phyloP scores from a whole-genome alignment of 2,797 vertebrate genomes.

The Gephyroberyx darwinii region DNA sequence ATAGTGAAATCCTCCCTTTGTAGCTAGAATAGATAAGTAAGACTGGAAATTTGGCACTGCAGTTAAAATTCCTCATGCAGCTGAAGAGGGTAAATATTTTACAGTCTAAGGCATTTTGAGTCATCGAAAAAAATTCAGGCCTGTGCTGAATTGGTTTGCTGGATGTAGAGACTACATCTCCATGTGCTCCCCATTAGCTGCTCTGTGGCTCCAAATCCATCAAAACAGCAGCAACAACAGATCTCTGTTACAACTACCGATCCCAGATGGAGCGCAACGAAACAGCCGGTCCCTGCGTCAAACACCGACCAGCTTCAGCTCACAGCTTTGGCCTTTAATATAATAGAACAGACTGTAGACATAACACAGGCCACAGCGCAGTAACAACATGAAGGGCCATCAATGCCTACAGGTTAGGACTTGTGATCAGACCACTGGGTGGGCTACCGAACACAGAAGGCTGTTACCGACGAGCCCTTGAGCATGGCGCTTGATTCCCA shows the following conservation, averaged over 20 bases:
- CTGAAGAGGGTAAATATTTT: constrained; percentile 26
- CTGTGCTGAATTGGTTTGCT: constrained; percentile 28
- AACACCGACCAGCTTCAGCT: constrained; percentile 21
- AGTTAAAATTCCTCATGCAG: constrained; percentile 7
- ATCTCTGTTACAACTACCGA: constrained; percentile 26
- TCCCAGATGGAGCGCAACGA: constrained; percentile 27
- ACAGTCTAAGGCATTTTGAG: background rate
- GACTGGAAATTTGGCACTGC: constrained; percentile 12
- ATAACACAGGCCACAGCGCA: background rate
- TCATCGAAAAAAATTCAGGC: constrained; percentile 1
- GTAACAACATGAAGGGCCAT: background rate
- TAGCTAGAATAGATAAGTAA: background rate
- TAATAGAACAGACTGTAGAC: background rate
- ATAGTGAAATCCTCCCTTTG: constrained; percentile 9
- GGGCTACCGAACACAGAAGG: no score
- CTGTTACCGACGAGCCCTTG: background rate
- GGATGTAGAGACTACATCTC: constrained; percentile 27
- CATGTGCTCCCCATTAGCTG: constrained; percentile 76
- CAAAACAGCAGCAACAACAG: constrained; percentile 46
- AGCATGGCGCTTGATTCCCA: background rate
- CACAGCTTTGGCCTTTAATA: constrained; percentile 2
- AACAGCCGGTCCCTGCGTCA: constrained; percentile 32
- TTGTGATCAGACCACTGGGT: no score
- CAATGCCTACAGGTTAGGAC: background rate
- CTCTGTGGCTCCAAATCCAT: constrained; percentile 63